Evolutionary conservation across 2,113 vertebrate species (phyloP).

Genomic region (Argyrosomus japonicus): DNA sequence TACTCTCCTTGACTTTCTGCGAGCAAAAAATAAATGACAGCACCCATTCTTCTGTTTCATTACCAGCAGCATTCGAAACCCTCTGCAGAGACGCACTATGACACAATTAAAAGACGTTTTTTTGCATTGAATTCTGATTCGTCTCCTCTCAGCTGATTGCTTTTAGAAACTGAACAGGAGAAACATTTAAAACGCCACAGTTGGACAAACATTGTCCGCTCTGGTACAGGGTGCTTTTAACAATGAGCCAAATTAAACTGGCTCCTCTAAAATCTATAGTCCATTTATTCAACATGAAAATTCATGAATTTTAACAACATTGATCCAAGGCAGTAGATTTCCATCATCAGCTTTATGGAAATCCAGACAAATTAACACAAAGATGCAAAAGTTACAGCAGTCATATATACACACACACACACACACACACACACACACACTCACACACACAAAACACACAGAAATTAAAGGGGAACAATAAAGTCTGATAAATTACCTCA

Average conservation of each 20-base stretch:
- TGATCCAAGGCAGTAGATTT: conserved; percentile 9
- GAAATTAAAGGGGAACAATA: not conserved
- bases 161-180: not conserved
- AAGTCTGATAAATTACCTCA: not conserved
- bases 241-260: not conserved
- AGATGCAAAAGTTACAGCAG: not conserved
- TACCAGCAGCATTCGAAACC: not conserved
- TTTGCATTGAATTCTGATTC: not conserved
- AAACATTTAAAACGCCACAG: not conserved
- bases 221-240: not conserved
- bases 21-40: not conserved
- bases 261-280: conserved; percentile 23
- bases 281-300: conserved; percentile 17
- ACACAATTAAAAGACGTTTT: not conserved
- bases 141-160: not conserved
- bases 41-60: not conserved
- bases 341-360: not conserved
- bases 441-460: not conserved
- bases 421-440: not conserved
- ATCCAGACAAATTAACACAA: conserved; percentile 18
- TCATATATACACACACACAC: not conserved
- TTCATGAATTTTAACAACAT: not conserved
- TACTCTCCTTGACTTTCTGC: no score
- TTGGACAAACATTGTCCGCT: not conserved
- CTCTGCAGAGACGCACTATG: not conserved